Evolutionary conservation across 23 tunicate genomes (phyloP).

Genomic region (Pegea sp.): DNA sequence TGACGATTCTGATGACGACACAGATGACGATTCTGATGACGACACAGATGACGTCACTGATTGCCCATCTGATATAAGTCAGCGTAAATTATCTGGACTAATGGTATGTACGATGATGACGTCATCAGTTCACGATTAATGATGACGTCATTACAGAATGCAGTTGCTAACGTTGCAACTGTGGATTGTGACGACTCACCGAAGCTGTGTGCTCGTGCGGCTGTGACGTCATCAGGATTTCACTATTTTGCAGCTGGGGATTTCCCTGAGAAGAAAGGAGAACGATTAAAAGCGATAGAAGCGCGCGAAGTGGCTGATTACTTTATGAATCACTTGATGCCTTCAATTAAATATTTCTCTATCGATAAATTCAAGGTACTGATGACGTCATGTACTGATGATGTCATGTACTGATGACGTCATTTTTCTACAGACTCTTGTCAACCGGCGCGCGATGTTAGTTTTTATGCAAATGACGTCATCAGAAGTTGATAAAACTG

Average conservation of each 20-base stretch:
- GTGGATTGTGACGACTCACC: slow-evolving; percentile 64
- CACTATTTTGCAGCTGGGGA: slow-evolving; percentile 30
- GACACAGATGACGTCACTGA: slow-evolving; percentile 32
- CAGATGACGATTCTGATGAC: too few relatives aligned
- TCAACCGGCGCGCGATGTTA: slow-evolving; percentile 4
- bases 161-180: slow-evolving; percentile 58
- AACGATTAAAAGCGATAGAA: not conserved
- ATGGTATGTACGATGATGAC: slow-evolving; percentile 17
- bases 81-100: slow-evolving; percentile 61
- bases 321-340: not conserved
- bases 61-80: slow-evolving; percentile 61
- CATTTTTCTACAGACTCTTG: not conserved
- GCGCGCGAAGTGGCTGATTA: not conserved
- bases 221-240: too few relatives aligned
- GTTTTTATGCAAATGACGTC: slow-evolving; percentile 28
- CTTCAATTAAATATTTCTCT: not conserved
- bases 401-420: not conserved
- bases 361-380: not conserved
- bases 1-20: slow-evolving; percentile 12
- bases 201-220: slow-evolving; percentile 23
- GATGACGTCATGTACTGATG: not conserved
- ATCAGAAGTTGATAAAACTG: slow-evolving; percentile 24
- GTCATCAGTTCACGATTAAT: not conserved
- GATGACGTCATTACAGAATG: slow-evolving; percentile 34
- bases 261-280: too few relatives aligned